Evolutionary conservation across 2,888 invertebrate genomes (phyloP), one percentile per base, ranked within the genome.

Genomic region (Mythimna ferrago): DNA sequence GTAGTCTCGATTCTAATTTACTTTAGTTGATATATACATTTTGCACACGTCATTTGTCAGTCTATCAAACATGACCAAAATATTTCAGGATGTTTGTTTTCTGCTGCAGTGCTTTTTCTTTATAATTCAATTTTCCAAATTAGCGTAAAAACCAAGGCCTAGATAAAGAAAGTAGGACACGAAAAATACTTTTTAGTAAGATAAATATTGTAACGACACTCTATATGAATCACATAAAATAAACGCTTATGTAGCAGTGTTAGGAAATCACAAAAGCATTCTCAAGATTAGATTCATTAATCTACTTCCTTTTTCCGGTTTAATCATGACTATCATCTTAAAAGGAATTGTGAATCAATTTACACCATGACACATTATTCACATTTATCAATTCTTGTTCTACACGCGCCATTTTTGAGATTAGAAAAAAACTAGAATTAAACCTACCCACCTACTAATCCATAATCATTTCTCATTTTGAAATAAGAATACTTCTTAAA

Each of bases 201-300:
- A 60, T 61, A 62, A 54, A 68, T 71, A 48, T 56, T 73, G 69
- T 26, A 68, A 67, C 67, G n/a, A 38, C 41, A 62, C 70, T 71
- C 60, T 56, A 26, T n/a, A 66, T 81, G 80, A 80, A 58, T 80
- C 78, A 82, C 5, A 41, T 38, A 9, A 68, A 68, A 76, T 48
- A 64, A 75, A 76, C 58, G 65, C 66, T 71, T 80, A 58, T 51
- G 19, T 38, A 56, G 71, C 71, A 67, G 16, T 68, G 35, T 83
- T 77, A 58, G 71, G 65, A 74, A 73, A 74, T 78, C 53, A 70
- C 73, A 63, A 73, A 48, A 80, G 67, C 56, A 14, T 61, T 60
- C n/a, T 63, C 41, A 60, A 81, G 80, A 83, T 85, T 78, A 86
- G 78, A 85, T 75, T 75, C 38, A 56, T 57, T 78, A 78, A 82